phyloP scores from a whole-genome alignment of 2,888 invertebrate genomes.

The Nomada ferruginata region DNA sequence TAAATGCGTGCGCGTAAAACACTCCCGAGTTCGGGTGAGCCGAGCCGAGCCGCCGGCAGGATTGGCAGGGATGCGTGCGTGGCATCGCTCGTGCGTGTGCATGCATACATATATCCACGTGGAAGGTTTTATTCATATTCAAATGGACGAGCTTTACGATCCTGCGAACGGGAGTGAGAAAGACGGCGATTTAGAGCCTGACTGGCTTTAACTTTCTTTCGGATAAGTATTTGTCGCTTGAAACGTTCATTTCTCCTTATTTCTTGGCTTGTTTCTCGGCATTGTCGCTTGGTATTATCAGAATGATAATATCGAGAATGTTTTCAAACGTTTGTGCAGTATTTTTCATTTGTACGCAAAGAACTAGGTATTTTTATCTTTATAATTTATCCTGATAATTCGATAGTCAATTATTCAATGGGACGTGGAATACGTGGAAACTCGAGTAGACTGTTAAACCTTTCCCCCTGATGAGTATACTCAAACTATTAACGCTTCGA shows the following conservation, averaged over 20 bases:
- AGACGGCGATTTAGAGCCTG: neutral
- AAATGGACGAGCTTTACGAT: slow-evolving; percentile 81
- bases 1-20: slow-evolving; percentile 83
- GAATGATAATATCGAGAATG: too few relatives aligned
- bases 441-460: too few relatives aligned
- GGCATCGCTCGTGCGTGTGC: neutral
- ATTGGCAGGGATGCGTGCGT: slow-evolving; percentile 30
- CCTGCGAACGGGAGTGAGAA: slow-evolving; percentile 64
- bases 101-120: slow-evolving; percentile 41
- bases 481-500: slow-evolving; percentile 45
- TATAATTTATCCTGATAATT: neutral
- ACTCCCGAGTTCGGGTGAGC: slow-evolving; percentile 70
- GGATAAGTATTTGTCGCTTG: neutral
- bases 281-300: too few relatives aligned
- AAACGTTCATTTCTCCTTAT: too few relatives aligned
- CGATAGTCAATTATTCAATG: neutral
- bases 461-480: slow-evolving; percentile 6
- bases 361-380: too few relatives aligned
- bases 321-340: neutral
- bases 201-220: neutral
- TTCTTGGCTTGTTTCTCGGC: too few relatives aligned
- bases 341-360: neutral
- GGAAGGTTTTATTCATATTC: slow-evolving; percentile 83
- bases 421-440: too few relatives aligned
- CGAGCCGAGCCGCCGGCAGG: slow-evolving; percentile 35